phyloP scores from a whole-genome alignment of 1,140 invertebrate genomes.

The Prorops nasuta region DNA sequence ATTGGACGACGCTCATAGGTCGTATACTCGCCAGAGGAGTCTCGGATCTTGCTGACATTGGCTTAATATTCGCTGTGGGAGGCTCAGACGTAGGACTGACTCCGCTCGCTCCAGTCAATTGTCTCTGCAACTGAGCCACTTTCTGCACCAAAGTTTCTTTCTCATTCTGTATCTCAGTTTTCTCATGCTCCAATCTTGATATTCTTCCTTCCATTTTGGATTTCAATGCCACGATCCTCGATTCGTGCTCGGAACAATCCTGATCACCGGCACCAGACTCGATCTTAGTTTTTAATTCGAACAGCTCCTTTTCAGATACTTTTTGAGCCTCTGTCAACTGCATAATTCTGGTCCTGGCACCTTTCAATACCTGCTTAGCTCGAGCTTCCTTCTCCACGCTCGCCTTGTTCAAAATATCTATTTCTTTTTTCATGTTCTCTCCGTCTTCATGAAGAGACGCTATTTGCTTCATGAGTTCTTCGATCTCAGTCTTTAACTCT shows the following conservation, averaged over 20 bases:
- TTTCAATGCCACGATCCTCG: constrained; percentile 63
- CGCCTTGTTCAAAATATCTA: constrained; percentile 65
- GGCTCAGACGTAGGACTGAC: constrained; percentile 70
- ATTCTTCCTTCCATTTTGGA: constrained; percentile 72
- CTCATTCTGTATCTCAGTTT: constrained; percentile 65
- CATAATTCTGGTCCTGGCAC: constrained; percentile 69
- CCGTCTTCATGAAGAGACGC: constrained; percentile 61
- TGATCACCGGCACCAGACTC: constrained; percentile 41
- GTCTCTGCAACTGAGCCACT: constrained; percentile 74
- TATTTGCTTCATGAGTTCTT: constrained; percentile 65
- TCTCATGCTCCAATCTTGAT: constrained; percentile 74
- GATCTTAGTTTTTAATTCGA: constrained; percentile 62
- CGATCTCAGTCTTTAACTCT: constrained; percentile 55
- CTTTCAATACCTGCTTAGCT: constrained; percentile 70
- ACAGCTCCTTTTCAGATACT: constrained; percentile 60
- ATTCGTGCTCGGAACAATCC: constrained; percentile 58
- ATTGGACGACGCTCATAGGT: constrained; percentile 80
- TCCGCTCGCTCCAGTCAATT: constrained; percentile 68
- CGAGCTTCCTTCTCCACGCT: constrained; percentile 70
- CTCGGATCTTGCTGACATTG: constrained; percentile 80
- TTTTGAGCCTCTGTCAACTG: constrained; percentile 69
- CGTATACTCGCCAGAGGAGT: constrained; percentile 88
- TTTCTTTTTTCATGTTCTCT: constrained; percentile 69
- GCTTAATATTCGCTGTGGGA: constrained; percentile 90
- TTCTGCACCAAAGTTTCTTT: constrained; percentile 72